Percentiles rank a stretch among this genome's conserved stretches.
Evolutionary conservation across 2,797 vertebrate genomes (phyloP).

Genomic region (Sylvia borin): DNA sequence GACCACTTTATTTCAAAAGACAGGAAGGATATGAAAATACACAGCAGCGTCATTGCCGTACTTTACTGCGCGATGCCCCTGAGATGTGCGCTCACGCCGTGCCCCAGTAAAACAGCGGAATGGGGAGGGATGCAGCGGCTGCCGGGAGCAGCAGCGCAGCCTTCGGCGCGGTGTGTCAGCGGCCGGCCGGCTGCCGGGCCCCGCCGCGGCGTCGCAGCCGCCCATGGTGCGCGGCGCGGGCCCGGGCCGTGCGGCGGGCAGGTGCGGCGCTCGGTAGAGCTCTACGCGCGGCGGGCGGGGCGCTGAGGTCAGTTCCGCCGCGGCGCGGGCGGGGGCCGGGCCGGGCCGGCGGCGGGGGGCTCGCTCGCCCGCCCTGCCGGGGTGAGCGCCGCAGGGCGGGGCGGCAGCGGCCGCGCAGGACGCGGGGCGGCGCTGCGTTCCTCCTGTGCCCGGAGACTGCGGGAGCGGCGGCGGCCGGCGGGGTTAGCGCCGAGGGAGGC

Average conservation of each 20-base stretch:
- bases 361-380: not conserved
- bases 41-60: fast-evolving
- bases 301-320: constrained; percentile 53
- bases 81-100: fast-evolving
- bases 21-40: not conserved
- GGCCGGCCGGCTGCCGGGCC: fast-evolving
- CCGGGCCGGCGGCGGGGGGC: not conserved
- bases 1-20: not conserved
- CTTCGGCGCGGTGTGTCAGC: fast-evolving
- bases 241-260: not conserved
- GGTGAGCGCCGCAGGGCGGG: not conserved
- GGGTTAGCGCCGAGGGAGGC: not conserved
- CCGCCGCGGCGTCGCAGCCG: fast-evolving
- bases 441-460: not conserved
- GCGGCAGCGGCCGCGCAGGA: not conserved
- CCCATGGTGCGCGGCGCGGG: fast-evolving
- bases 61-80: fast-evolving
- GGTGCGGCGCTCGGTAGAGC: constrained; percentile 16
- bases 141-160: not conserved
- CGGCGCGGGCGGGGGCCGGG: not conserved
- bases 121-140: fast-evolving
- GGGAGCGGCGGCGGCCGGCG: not conserved
- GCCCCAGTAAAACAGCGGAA: fast-evolving
- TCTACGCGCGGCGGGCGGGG: constrained; percentile 25
- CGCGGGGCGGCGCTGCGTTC: not conserved